Evolutionary conservation across 2,113 vertebrate genomes (phyloP), one percentile per base, ranked within the genome.

Genomic region (Herpetotheres cachinnans): DNA sequence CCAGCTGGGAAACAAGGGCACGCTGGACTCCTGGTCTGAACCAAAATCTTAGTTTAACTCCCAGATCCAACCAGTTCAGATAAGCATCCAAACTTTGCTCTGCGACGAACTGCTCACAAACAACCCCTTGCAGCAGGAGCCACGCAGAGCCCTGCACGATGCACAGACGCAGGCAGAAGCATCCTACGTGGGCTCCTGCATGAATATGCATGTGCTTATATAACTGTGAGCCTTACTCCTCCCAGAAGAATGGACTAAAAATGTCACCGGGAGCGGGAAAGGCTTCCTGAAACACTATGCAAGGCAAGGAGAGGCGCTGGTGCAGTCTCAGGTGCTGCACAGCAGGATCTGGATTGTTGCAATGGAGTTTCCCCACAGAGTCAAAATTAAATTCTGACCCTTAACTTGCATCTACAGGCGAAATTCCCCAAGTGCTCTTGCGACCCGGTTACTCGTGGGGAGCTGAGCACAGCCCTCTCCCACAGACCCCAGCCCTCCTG

Each of bases 401-500:
- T 26, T 21, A 78, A 40, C 17, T 54, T 22, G 1, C 42, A 74
- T 9, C 80, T 36, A 22, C 16, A 25, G 81, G 47, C 40, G 79
- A 49, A 83, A 52, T 7, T 76, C 30, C 40, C 29, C 50, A 32
- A 12, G 38, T 20, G 46, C 50, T 44, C 66, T 47, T 5, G 0
- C 36, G 21, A 15, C 38, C 22, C 27, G 0, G 5, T 32, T 55
- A 16, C 73, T 29, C 3, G 0, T 3, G n/a, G 36, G 16, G 27
- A 13, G 25, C 73, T 71, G 50, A 80, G 52, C 38, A 47, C n/a
- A 59, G 46, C 26, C 36, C 4, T 11, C 34, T n/a, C 17, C 44
- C 4, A 2, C 6, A 4, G 46, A 22, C 4, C 34, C 42, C 0
- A 0, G 29, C 40, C 7, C 1, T 52, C 32, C 55, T 1, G 0